Evolutionary conservation across 2,113 vertebrate genomes (phyloP).

Genomic region (Tachysurus fulvidraco): DNA sequence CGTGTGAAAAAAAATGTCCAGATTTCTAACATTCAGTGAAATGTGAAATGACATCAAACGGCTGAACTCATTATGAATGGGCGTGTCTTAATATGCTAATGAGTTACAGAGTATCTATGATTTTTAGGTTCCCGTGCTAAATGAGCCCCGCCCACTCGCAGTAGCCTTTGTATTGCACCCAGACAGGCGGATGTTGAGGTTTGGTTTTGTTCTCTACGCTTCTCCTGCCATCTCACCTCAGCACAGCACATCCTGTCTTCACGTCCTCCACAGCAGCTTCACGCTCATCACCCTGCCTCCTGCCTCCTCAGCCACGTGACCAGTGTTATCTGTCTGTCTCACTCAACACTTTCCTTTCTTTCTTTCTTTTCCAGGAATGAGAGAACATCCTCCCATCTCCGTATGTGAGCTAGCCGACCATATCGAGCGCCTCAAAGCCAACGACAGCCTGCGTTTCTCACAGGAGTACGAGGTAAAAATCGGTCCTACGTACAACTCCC

Average conservation of each 20-base stretch:
- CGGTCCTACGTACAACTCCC: neutral
- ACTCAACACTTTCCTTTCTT: neutral
- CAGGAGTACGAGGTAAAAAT: constrained; percentile 91
- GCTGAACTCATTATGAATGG: neutral
- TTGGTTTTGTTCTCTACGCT: neutral
- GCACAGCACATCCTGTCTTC: constrained; percentile 56
- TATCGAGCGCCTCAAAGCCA: constrained; percentile 89
- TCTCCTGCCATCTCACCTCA: constrained; percentile 62
- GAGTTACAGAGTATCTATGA: neutral
- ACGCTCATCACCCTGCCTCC: constrained; percentile 54
- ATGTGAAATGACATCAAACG: neutral
- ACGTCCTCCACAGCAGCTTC: constrained; percentile 66
- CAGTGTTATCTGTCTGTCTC: neutral
- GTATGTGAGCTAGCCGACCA: constrained; percentile 85
- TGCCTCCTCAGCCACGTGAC: neutral
- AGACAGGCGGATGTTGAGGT: neutral
- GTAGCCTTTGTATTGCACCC: neutral
- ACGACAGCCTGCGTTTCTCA: constrained; percentile 89
- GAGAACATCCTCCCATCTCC: constrained; percentile 84
- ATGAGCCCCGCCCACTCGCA: neutral
- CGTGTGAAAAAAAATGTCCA: neutral
- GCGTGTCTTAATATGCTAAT: neutral
- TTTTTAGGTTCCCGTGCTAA: too few relatives aligned
- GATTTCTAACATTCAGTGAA: neutral
- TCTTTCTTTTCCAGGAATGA: constrained; percentile 76